Evolutionary conservation across 2,888 invertebrate genomes (phyloP).

Genomic region (Omphaloscelis lunosa): DNA sequence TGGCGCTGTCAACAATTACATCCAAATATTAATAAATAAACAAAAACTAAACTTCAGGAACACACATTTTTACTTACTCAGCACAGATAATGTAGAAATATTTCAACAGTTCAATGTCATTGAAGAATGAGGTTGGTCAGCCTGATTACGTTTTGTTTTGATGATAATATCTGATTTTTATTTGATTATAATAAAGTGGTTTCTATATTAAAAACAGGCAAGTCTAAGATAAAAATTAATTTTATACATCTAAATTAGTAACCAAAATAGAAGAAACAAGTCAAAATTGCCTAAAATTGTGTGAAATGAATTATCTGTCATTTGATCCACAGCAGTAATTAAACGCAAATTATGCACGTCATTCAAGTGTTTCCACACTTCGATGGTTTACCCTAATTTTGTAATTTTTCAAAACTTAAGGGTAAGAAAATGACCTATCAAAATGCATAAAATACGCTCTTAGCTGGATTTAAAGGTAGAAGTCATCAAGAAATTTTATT

Average conservation of each 20-base stretch:
- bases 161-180: not conserved
- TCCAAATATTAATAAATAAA: slow-evolving; percentile 59
- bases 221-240: fast-evolving
- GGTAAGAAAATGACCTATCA: slow-evolving; percentile 10
- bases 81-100: slow-evolving; percentile 56
- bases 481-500: not conserved
- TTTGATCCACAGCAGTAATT: slow-evolving; percentile 54
- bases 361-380: slow-evolving; percentile 71
- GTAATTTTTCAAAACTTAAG: slow-evolving; percentile 22
- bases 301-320: not conserved
- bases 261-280: too few species aligned
- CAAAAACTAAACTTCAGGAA: slow-evolving; percentile 51
- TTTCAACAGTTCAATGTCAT: slow-evolving; percentile 58
- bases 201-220: not conserved
- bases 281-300: not conserved
- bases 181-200: not conserved
- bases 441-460: not conserved
- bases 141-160: slow-evolving; percentile 66
- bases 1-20: slow-evolving; percentile 69
- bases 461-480: fast-evolving
- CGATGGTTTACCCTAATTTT: slow-evolving; percentile 54
- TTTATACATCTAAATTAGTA: fast-evolving
- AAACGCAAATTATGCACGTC: slow-evolving; percentile 77
- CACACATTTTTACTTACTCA: slow-evolving; percentile 57
- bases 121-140: slow-evolving; percentile 61